These are phyloP conservation scores for Stercorarius parasiticus DNA, from an alignment of 2,113 vertebrate species.

Conservation along the genomic window DNA sequence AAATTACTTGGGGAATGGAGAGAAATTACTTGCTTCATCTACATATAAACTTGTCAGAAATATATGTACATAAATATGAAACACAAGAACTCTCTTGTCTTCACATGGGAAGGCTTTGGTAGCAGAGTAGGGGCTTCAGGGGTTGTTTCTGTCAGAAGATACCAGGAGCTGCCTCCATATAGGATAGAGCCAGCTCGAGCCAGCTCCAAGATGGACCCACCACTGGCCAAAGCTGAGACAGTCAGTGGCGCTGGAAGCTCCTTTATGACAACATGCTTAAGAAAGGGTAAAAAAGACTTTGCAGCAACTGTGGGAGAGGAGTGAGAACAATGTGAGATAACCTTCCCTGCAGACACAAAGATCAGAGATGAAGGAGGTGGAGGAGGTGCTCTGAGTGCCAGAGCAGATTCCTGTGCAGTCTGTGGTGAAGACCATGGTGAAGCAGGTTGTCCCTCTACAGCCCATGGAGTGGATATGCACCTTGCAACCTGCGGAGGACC, in stretches of 20 bases:
- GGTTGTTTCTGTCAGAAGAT: not conserved
- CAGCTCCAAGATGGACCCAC: not conserved
- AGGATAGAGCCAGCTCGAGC: not conserved
- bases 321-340: not conserved
- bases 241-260: not conserved
- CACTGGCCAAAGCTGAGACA: not conserved
- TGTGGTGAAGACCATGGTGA: not conserved
- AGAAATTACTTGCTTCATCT: not conserved
- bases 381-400: not conserved
- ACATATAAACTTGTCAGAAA: not conserved
- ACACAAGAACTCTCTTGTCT: not conserved
- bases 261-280: not conserved
- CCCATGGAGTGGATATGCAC: not conserved
- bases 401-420: not conserved
- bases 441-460: not conserved
- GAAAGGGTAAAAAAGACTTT: not conserved
- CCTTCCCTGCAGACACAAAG: not conserved
- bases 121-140: not conserved
- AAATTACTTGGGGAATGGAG: not conserved
- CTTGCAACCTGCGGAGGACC: not conserved
- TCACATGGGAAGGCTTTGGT: not conserved
- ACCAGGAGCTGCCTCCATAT: not conserved
- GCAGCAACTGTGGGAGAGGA: not conserved
- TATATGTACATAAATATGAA: not conserved
- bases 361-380: too few species aligned